Percentiles rank a stretch among this genome's conserved stretches.
Conservation (phyloP, 2,888 invertebrate species). For the Aphrophora alni region DNA sequence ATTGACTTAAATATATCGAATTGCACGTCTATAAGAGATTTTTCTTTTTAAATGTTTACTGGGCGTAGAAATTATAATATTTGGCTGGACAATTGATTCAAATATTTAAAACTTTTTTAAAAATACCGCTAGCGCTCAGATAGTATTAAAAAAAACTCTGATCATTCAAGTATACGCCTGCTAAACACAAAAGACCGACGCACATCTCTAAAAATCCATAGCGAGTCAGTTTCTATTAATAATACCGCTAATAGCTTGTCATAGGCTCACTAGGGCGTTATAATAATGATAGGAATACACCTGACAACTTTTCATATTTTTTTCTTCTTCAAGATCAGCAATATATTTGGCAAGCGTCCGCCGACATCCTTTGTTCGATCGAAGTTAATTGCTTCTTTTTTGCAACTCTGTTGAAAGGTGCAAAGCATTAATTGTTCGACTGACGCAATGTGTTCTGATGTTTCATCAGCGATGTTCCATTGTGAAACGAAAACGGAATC, state of each 20-base stretch:
- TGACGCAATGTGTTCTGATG: not conserved
- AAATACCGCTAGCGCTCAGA: too few relatives aligned
- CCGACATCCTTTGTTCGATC: not conserved
- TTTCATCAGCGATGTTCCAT: not conserved
- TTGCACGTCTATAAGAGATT: too few relatives aligned
- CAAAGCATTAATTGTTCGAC: not conserved
- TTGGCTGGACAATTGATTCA: too few relatives aligned
- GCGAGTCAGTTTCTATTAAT: not conserved
- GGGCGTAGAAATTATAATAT: too few relatives aligned
- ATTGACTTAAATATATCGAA: too few relatives aligned
- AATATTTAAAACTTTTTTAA: too few relatives aligned
- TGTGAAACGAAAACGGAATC: not conserved
- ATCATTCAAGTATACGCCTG: too few relatives aligned
- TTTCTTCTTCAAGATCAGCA: not conserved
- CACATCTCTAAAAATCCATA: not conserved
- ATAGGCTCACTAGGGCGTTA: not conserved
- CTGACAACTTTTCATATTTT: not conserved
- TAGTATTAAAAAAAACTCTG: too few relatives aligned
- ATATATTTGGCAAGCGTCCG: not conserved
- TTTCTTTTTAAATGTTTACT: too few relatives aligned
- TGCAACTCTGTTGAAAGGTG: not conserved
- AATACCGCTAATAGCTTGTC: not conserved
- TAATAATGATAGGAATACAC: not conserved
- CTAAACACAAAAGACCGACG: too few relatives aligned
- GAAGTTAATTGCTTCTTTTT: constrained; percentile 1